Conservation (phyloP, 2,113 vertebrate species). For the Pandion haliaetus region DNA sequence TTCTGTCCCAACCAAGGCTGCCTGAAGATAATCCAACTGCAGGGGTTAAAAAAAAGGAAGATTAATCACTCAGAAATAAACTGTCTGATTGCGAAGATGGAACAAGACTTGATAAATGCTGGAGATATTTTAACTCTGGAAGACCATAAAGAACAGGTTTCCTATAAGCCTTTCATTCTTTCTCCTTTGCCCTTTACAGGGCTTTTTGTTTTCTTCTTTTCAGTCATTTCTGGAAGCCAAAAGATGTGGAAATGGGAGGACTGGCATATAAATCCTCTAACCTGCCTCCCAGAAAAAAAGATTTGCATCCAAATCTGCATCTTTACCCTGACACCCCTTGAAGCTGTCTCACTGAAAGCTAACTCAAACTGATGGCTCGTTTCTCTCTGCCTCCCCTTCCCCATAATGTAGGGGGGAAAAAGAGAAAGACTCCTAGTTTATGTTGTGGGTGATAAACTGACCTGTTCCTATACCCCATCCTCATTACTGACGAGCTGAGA, state of each 20-base stretch:
- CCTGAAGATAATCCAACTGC: not conserved
- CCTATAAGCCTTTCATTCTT: not conserved
- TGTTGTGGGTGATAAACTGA: not conserved
- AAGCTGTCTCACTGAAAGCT: not conserved
- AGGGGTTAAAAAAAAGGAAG: not conserved
- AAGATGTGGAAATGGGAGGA: not conserved
- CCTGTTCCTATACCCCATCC: not conserved
- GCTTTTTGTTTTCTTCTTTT: not conserved
- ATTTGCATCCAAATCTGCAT: constrained; percentile 3
- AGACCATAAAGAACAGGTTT: not conserved
- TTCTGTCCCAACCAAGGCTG: not conserved
- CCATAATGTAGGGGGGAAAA: accelerated
- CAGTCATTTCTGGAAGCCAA: not conserved
- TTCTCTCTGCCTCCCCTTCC: not conserved
- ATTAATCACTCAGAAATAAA: not conserved
- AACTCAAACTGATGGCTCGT: not conserved
- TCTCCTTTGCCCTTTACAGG: not conserved
- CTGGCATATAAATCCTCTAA: not conserved
- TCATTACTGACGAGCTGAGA: constrained; percentile 5
- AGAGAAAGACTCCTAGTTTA: not conserved
- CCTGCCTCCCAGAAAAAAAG: not conserved
- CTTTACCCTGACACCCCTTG: not conserved
- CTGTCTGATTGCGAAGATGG: not conserved
- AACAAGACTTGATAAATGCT: not conserved
- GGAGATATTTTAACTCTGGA: not conserved